Conservation (phyloP, 1,140 invertebrate species). For the Lutraria rhynchaena region DNA sequence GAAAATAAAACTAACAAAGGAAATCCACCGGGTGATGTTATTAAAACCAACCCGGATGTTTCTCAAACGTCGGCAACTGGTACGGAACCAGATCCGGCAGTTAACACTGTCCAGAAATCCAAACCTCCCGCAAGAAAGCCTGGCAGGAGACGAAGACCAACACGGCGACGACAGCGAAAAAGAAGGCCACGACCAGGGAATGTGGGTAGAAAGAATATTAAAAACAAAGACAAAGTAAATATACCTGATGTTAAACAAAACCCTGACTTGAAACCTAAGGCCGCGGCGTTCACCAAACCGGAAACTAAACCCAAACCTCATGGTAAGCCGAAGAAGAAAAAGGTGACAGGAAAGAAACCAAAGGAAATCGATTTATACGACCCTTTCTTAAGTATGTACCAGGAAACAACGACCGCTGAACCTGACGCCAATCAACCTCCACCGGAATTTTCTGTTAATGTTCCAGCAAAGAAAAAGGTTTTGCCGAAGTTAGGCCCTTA, state of each 20-base stretch:
- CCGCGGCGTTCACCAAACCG: background rate
- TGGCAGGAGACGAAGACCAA: background rate
- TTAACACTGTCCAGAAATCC: background rate
- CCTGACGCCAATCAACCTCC: background rate
- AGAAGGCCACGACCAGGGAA: background rate
- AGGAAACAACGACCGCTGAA: slow-evolving; percentile 12
- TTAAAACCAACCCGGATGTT: background rate
- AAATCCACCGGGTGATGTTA: background rate
- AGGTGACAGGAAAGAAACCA: background rate
- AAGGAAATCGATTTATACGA: background rate
- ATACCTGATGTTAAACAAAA: background rate
- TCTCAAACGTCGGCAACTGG: background rate
- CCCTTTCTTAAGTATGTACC: background rate
- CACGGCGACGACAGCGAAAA: background rate
- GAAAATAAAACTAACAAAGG: background rate
- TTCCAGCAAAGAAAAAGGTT: slow-evolving; percentile 16
- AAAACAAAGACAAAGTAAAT: background rate
- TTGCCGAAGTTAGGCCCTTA: slow-evolving; percentile 16
- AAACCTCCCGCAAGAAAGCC: background rate
- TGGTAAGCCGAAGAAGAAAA: background rate
- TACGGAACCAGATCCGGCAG: background rate
- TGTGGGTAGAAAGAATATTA: background rate
- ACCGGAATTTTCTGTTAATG: slow-evolving; percentile 17
- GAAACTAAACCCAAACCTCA: background rate
- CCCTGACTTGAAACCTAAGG: background rate